phyloP scores from a whole-genome alignment of 2,113 vertebrate species.

The Diadophis punctatus region DNA sequence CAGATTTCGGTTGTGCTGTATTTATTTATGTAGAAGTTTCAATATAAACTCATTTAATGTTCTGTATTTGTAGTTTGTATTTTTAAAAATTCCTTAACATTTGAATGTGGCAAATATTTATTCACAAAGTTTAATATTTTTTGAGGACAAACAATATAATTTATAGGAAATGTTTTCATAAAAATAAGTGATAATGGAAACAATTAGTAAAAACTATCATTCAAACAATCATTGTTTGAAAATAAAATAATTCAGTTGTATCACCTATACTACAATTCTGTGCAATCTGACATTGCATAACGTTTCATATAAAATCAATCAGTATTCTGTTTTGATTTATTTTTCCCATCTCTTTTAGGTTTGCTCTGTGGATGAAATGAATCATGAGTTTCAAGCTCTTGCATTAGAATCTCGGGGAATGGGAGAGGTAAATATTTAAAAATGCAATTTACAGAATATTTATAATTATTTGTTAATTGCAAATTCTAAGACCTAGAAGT shows the following conservation, averaged over 20 bases:
- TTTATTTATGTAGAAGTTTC: background rate
- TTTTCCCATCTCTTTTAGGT: slow-evolving; percentile 66
- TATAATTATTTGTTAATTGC: background rate
- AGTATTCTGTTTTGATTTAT: slow-evolving; percentile 11
- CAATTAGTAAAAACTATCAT: background rate
- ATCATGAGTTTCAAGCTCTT: slow-evolving; percentile 98
- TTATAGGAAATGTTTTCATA: background rate
- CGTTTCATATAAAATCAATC: background rate
- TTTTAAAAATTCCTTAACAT: background rate
- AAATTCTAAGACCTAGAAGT: background rate
- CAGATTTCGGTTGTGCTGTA: background rate
- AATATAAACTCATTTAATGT: background rate
- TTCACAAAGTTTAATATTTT: background rate
- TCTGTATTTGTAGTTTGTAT: background rate
- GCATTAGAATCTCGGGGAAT: slow-evolving; percentile 97
- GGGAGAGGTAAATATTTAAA: slow-evolving; percentile 86
- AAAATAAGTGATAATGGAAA: background rate
- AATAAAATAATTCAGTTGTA: background rate
- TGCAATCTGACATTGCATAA: background rate
- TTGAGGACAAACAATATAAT: background rate
- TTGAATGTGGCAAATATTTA: background rate
- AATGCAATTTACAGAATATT: background rate
- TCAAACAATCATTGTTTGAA: background rate
- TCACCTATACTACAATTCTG: background rate
- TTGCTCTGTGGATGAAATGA: slow-evolving; percentile 94